These are phyloP conservation scores for Eutolmus rufibarbis DNA, from an alignment of 2,888 invertebrate species.

Conservation along the genomic window DNA sequence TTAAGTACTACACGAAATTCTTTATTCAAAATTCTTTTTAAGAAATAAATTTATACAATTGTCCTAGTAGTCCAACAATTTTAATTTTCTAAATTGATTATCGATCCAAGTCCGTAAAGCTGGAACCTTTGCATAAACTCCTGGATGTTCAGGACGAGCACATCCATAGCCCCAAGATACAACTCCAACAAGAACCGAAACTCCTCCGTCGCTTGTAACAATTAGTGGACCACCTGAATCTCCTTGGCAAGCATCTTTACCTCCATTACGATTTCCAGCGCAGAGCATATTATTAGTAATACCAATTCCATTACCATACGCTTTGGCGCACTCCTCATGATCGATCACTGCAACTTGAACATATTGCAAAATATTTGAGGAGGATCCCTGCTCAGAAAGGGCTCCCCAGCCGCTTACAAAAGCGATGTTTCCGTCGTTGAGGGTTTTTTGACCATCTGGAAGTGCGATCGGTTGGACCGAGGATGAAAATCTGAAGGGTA, in stretches of 20 bases:
- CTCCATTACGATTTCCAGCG: conserved; percentile 17
- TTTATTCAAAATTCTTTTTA: not conserved
- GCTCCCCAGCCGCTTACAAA: conserved; percentile 46
- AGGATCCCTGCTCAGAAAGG: conserved; percentile 51
- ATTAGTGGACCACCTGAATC: conserved; percentile 42
- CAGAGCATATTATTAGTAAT: conserved; percentile 41
- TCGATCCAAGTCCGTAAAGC: conserved; percentile 24
- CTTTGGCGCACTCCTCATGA: not conserved
- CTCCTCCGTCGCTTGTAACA: not conserved
- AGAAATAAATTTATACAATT: not conserved
- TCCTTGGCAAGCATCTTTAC: conserved; percentile 27
- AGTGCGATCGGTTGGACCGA: conserved; percentile 58
- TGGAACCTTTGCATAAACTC: conserved; percentile 11
- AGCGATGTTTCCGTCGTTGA: not conserved
- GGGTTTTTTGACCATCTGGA: conserved; percentile 36
- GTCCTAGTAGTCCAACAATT: not conserved
- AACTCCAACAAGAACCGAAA: conserved; percentile 12
- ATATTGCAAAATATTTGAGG: conserved; percentile 45
- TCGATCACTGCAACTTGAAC: not conserved
- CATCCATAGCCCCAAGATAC: conserved; percentile 36
- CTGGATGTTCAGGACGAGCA: not conserved
- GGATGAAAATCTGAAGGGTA: conserved; percentile 59
- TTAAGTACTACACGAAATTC: not conserved
- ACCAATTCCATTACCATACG: not conserved
- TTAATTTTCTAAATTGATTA: not conserved